Conservation (phyloP, 2,113 vertebrate genomes). For the Tupaia tana region DNA sequence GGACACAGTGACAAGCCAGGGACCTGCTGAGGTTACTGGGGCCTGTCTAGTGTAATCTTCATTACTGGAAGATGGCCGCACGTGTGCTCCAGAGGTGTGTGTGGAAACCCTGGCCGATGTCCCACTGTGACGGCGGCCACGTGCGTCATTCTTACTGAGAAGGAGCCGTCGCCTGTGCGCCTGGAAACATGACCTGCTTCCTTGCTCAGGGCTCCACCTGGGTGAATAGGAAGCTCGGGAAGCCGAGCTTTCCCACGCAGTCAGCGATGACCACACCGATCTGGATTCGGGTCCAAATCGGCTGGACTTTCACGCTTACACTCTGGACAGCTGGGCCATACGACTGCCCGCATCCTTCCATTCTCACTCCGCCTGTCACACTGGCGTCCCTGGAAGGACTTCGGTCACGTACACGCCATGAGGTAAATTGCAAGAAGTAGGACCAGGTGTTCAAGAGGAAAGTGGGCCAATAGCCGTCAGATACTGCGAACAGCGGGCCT, state of each 20-base stretch:
- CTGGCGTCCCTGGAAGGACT: not conserved
- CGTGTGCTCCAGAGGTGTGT: not conserved
- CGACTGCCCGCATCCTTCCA: accelerated
- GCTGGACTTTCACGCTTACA: not conserved
- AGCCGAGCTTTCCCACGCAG: not conserved
- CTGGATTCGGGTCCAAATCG: not conserved
- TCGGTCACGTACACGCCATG: not conserved
- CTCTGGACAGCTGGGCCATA: not conserved
- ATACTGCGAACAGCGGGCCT: not conserved
- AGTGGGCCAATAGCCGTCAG: not conserved
- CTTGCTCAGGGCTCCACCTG: not conserved
- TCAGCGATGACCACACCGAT: not conserved
- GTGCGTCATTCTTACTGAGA: not conserved
- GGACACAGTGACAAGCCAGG: not conserved
- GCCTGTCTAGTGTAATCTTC: not conserved
- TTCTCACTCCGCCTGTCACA: not conserved
- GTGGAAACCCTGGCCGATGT: not conserved
- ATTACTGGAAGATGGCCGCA: not conserved
- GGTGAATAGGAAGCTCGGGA: not conserved
- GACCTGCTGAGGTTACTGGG: not conserved
- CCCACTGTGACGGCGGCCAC: not conserved
- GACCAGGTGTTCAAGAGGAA: not conserved
- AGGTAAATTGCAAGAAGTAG: not conserved
- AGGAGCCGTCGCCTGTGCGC: not conserved
- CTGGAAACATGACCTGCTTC: not conserved